These are phyloP conservation scores for Aviceda subcristata DNA, from an alignment of 2,113 vertebrate genomes.

Conservation along the genomic window DNA sequence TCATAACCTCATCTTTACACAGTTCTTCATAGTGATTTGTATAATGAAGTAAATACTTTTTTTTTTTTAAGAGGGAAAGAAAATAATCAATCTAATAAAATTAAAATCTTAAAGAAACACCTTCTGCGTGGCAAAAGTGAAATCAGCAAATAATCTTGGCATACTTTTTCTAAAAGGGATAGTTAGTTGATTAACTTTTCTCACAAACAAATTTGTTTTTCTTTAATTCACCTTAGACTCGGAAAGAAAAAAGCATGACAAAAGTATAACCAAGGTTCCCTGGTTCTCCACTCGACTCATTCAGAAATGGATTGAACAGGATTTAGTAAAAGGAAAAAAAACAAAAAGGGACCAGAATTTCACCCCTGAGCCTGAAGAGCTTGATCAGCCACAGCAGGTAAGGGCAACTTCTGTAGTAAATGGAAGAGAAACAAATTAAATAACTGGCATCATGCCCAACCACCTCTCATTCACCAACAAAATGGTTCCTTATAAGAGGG, in stretches of 20 bases:
- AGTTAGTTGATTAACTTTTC: background rate
- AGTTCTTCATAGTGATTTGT: slow-evolving; percentile 16
- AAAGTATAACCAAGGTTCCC: background rate
- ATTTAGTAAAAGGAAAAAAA: background rate
- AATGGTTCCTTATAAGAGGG: background rate
- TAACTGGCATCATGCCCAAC: background rate
- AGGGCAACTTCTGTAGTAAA: background rate
- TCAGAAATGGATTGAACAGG: background rate
- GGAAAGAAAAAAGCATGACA: background rate
- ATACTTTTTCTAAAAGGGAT: slow-evolving; percentile 15
- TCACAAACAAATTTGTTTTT: background rate
- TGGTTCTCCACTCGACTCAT: background rate
- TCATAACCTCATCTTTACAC: slow-evolving; percentile 8
- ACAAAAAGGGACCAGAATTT: background rate
- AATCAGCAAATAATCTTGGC: slow-evolving; percentile 42
- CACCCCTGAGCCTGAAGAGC: background rate
- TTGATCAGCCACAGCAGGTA: background rate
- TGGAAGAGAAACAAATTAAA: background rate
- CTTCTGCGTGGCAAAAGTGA: background rate
- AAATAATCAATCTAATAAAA: slow-evolving; percentile 43
- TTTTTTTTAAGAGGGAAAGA: background rate
- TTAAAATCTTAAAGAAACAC: background rate
- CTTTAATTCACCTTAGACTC: background rate
- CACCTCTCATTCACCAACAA: background rate
- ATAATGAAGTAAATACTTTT: background rate